These are phyloP conservation scores for Microcaecilia unicolor DNA, from an alignment of 2,797 vertebrate genomes.

Conservation along the genomic window DNA sequence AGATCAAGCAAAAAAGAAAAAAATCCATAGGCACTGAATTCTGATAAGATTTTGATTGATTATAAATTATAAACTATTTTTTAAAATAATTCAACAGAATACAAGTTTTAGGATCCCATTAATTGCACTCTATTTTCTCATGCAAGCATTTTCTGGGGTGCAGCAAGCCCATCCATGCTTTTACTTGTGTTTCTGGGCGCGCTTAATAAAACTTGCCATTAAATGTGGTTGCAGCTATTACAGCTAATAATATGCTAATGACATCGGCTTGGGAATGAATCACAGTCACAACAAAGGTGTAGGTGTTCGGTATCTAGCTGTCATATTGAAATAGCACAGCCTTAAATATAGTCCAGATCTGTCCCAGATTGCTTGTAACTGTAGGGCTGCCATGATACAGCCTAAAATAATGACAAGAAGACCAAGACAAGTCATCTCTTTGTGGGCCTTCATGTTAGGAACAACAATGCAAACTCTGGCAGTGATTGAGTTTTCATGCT, in stretches of 20 bases:
- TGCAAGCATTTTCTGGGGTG: no score
- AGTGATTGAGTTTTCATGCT: no score
- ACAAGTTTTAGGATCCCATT: no score
- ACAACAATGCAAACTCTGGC: background rate
- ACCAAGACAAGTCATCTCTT: background rate
- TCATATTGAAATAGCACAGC: constrained; percentile 53
- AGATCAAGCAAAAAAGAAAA: no score
- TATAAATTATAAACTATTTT: no score
- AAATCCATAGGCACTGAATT: no score
- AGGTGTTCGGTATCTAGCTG: constrained; percentile 45
- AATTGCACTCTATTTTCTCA: no score
- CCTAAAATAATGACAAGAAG: background rate
- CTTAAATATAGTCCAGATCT: constrained; percentile 62
- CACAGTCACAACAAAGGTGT: constrained; percentile 49
- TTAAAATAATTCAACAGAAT: no score
- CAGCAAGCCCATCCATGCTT: constrained; percentile 35
- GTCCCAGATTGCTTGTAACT: constrained; percentile 49
- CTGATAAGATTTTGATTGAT: no score
- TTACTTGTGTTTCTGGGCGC: constrained; percentile 40
- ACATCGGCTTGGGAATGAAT: constrained; percentile 61
- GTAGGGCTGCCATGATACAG: constrained; percentile 8
- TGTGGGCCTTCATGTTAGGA: constrained; percentile 4
- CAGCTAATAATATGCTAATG: constrained; percentile 61
- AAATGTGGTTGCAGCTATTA: constrained; percentile 57
- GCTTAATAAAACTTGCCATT: constrained; percentile 56